Evolutionary conservation across 2,797 vertebrate species (phyloP).

Genomic region (Darevskia nairensis): DNA sequence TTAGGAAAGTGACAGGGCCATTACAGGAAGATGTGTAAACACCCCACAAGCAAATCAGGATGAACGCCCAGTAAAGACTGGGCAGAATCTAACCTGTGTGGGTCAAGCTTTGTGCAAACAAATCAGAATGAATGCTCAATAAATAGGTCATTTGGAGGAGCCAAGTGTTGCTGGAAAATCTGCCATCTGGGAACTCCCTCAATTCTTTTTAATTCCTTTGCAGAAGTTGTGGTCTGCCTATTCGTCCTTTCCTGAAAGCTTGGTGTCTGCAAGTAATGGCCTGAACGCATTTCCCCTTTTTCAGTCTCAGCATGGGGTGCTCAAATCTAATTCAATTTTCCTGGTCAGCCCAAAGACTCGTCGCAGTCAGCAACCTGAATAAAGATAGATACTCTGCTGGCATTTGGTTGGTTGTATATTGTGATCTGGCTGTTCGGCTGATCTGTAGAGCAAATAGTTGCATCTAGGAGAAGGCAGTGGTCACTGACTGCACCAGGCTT

Average conservation of each 20-base stretch:
- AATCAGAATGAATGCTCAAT: no score
- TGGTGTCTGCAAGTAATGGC: not conserved
- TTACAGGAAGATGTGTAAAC: no score
- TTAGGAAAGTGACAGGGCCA: no score
- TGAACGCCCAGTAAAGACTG: no score
- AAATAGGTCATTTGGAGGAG: no score
- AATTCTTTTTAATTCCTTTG: not conserved
- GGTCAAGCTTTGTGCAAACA: no score
- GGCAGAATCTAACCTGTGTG: no score
- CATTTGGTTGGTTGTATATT: not conserved
- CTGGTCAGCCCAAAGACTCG: accelerated
- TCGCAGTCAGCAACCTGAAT: slow-evolving; percentile 32
- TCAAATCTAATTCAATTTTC: slow-evolving; percentile 4
- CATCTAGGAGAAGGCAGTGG: not conserved
- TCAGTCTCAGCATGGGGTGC: not conserved
- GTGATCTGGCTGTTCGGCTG: not conserved
- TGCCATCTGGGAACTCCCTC: not conserved
- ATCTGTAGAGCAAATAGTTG: slow-evolving; percentile 1
- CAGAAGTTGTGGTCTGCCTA: not conserved
- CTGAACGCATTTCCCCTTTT: not conserved
- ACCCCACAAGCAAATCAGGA: no score
- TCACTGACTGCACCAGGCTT: not conserved
- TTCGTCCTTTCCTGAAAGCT: not conserved
- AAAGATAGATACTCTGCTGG: slow-evolving; percentile 18
- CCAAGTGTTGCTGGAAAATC: not conserved